A percentile compares a stretch with the other conserved stretches of the same genome.
Evolutionary conservation across 2,797 vertebrate species (phyloP).

Genomic region (Antrozous pallidus): DNA sequence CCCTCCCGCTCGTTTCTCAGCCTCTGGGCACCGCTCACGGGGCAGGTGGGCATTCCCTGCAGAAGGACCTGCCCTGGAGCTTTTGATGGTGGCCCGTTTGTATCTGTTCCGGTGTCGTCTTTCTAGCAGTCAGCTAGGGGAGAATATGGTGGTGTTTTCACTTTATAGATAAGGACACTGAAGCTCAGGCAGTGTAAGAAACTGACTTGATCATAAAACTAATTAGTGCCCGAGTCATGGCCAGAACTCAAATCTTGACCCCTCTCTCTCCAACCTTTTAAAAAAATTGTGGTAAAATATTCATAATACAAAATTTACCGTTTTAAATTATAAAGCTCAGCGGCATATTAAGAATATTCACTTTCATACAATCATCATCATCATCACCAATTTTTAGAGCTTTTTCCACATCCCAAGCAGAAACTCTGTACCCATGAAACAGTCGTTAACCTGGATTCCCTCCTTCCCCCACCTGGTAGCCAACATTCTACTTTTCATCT

Average conservation of each 20-base stretch:
- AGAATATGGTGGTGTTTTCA: background rate
- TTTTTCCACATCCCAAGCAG: background rate
- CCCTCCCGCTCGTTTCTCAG: accelerated
- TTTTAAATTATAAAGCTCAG: background rate
- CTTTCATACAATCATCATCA: background rate
- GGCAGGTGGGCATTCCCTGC: too few relatives aligned
- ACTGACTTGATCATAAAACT: background rate
- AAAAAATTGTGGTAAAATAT: background rate
- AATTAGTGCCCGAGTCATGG: background rate
- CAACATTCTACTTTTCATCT: background rate
- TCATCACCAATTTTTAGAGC: background rate
- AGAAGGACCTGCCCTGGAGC: background rate
- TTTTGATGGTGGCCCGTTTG: too few relatives aligned
- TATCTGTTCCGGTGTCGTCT: background rate
- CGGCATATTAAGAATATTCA: background rate
- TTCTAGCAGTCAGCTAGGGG: background rate
- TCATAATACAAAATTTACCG: background rate
- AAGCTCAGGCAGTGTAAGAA: background rate
- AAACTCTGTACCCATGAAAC: background rate
- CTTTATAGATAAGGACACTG: background rate
- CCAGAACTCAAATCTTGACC: background rate
- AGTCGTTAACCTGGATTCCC: accelerated
- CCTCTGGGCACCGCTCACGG: accelerated
- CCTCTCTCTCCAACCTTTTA: background rate
- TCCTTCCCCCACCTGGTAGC: background rate